These are phyloP conservation scores for Virgularia gustaviana DNA, from an alignment of 92 coral and sea anemone species.

Conservation along the genomic window DNA sequence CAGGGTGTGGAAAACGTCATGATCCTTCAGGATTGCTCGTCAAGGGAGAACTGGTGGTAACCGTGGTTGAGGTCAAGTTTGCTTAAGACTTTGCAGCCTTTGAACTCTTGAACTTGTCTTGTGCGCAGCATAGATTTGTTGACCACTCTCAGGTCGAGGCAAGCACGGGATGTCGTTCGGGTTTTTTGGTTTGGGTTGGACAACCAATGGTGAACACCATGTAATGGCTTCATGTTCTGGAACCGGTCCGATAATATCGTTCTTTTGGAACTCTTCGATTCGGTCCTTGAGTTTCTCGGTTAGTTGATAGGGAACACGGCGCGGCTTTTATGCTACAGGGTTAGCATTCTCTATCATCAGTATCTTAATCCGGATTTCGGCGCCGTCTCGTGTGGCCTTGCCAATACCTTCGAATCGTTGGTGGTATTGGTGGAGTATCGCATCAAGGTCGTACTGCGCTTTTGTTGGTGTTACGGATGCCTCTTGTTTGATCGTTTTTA, in stretches of 20 bases:
- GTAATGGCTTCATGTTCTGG: slow-evolving; percentile 51
- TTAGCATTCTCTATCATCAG: slow-evolving; percentile 44
- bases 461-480: background rate
- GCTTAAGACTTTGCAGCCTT: slow-evolving; percentile 41
- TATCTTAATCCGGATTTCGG: slow-evolving; percentile 32
- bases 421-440: background rate
- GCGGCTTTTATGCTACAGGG: slow-evolving; percentile 46
- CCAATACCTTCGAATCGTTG: slow-evolving; percentile 39
- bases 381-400: slow-evolving; percentile 34
- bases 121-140: slow-evolving; percentile 57
- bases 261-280: background rate
- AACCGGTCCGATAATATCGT: slow-evolving; percentile 45
- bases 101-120: slow-evolving; percentile 51
- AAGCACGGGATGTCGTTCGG: slow-evolving; percentile 49
- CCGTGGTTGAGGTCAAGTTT: slow-evolving; percentile 47
- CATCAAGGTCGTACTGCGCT: no score
- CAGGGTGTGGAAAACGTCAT: slow-evolving; percentile 58
- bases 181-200: slow-evolving; percentile 55
- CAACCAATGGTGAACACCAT: slow-evolving; percentile 47
- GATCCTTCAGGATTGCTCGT: slow-evolving; percentile 22
- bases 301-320: slow-evolving; percentile 49
- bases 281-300: slow-evolving; percentile 33
- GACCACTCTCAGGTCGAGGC: slow-evolving; percentile 39
- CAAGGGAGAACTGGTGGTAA: slow-evolving; percentile 8
- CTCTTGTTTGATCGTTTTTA: background rate